Conservation (phyloP, 2,888 invertebrate species). For the Ophion ventricosus region DNA sequence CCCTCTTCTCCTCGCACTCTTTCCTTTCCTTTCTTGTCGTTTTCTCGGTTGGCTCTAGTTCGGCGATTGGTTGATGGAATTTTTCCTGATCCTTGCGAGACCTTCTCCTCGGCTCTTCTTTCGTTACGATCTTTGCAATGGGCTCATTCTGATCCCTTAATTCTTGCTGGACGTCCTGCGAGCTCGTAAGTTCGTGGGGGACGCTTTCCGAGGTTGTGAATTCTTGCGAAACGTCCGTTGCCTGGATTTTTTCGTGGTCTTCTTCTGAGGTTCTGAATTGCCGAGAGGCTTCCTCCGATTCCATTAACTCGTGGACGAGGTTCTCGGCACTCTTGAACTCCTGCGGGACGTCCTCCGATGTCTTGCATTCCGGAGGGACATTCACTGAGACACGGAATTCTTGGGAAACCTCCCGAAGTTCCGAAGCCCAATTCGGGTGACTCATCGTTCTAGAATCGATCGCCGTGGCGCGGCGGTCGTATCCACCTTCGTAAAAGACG, state of each 20-base stretch:
- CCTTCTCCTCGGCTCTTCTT: too few relatives aligned
- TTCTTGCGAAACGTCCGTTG: not conserved
- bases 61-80: too few relatives aligned
- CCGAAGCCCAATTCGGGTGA: not conserved
- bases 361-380: not conserved
- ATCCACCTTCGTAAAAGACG: not conserved
- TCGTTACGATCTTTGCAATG: too few relatives aligned
- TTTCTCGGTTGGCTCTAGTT: too few relatives aligned
- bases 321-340: not conserved
- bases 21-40: not conserved
- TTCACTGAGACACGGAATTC: too few relatives aligned
- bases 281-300: not conserved
- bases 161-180: too few relatives aligned
- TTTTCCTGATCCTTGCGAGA: too few relatives aligned
- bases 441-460: constrained; percentile 9
- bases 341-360: constrained; percentile 20
- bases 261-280: not conserved
- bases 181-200: too few relatives aligned
- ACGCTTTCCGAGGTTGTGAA: too few relatives aligned
- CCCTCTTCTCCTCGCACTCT: not conserved
- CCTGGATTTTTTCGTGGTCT: not conserved
- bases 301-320: not conserved
- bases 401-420: too few relatives aligned
- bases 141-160: too few relatives aligned
- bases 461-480: not conserved